Evolutionary conservation across 2,888 invertebrate species (phyloP).

Genomic region (Caenorhabditis angaria): DNA sequence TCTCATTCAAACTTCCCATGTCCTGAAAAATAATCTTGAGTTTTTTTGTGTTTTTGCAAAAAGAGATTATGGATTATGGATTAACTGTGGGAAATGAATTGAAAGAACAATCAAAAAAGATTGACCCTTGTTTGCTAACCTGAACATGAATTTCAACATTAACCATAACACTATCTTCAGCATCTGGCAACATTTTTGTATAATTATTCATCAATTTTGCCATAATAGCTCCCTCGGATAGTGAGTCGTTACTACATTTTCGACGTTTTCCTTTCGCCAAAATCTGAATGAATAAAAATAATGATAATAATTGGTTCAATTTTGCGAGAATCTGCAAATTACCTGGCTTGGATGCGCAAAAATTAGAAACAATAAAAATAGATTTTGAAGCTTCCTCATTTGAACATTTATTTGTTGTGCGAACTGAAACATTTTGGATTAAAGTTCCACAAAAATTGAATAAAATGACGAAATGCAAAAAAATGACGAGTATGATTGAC

Average conservation of each 20-base stretch:
- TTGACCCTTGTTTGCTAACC: slow-evolving; percentile 36
- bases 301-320: too few relatives aligned
- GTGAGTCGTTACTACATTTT: slow-evolving; percentile 66
- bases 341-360: slow-evolving; percentile 34
- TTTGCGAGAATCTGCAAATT: too few relatives aligned
- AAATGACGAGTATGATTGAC: neutral
- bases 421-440: neutral
- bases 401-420: neutral
- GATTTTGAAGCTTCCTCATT: slow-evolving; percentile 16
- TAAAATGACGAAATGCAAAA: neutral
- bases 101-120: neutral
- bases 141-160: slow-evolving; percentile 70
- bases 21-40: slow-evolving; percentile 54
- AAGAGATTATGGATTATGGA: neutral
- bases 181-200: slow-evolving; percentile 71
- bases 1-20: slow-evolving; percentile 71
- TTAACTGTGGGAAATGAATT: neutral
- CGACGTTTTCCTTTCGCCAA: slow-evolving; percentile 60
- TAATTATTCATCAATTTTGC: slow-evolving; percentile 67
- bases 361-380: slow-evolving; percentile 23
- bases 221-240: slow-evolving; percentile 68
- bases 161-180: slow-evolving; percentile 68
- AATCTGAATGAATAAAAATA: too few relatives aligned
- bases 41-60: slow-evolving; percentile 9
- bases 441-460: neutral